These are phyloP conservation scores for Shinisaurus crocodilurus DNA, from an alignment of 2,113 vertebrate genomes.

Conservation along the genomic window DNA sequence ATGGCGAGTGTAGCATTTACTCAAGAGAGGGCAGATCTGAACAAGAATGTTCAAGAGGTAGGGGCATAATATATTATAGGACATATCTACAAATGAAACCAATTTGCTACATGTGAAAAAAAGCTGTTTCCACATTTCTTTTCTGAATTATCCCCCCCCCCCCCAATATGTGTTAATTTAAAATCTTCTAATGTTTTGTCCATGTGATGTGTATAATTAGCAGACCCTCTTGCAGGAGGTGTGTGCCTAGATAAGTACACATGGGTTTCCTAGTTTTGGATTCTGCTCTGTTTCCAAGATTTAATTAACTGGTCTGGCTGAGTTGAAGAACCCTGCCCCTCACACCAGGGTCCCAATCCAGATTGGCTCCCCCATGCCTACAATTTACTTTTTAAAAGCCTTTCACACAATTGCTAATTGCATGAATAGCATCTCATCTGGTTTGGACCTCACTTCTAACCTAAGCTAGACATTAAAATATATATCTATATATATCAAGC, in stretches of 20 bases:
- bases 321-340: not conserved
- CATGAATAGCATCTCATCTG: too few relatives aligned
- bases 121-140: not conserved
- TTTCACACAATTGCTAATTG: too few relatives aligned
- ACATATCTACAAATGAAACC: not conserved
- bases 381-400: not conserved
- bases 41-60: not conserved
- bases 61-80: not conserved
- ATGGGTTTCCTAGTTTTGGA: not conserved
- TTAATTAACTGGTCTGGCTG: not conserved
- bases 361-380: not conserved
- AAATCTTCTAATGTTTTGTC: not conserved
- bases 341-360: not conserved
- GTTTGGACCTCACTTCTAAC: too few relatives aligned
- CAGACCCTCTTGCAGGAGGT: not conserved
- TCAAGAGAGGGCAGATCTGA: not conserved
- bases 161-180: not conserved
- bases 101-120: not conserved
- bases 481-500: not conserved
- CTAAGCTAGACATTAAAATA: too few relatives aligned
- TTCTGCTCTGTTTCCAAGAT: not conserved
- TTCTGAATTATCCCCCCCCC: not conserved
- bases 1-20: not conserved
- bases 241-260: not conserved
- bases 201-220: not conserved